phyloP scores from a whole-genome alignment of 2,113 vertebrate genomes.

The Ranitomeya imitator region DNA sequence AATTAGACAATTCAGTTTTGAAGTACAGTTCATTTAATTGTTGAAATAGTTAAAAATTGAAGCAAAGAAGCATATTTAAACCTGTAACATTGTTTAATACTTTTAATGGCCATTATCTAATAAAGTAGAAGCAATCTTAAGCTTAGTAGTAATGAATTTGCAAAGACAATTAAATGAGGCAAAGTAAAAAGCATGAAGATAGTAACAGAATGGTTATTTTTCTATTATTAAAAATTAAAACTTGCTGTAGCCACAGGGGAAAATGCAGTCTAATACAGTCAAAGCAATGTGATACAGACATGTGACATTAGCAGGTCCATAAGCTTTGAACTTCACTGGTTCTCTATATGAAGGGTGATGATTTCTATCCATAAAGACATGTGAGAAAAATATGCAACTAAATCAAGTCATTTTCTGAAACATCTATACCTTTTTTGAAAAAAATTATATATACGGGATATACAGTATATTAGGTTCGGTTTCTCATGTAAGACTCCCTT shows the following conservation, averaged over 20 bases:
- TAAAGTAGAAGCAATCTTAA: not conserved
- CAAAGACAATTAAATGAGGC: not conserved
- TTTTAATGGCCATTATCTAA: not conserved
- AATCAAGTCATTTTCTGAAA: not conserved
- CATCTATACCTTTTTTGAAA: not conserved
- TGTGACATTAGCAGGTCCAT: not conserved
- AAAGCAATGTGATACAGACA: not conserved
- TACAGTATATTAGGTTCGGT: no score
- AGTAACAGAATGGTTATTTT: not conserved
- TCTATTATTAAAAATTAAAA: not conserved
- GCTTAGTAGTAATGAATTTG: not conserved
- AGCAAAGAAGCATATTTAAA: conserved; percentile 13
- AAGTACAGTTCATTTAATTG: not conserved
- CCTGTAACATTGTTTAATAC: not conserved
- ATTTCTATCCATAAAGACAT: no score
- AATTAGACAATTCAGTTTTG: not conserved
- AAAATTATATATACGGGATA: no score
- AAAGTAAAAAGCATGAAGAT: not conserved
- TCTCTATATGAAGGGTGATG: not conserved
- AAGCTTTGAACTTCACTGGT: not conserved
- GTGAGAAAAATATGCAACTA: no score
- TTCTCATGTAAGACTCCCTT: no score
- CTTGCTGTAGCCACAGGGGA: not conserved
- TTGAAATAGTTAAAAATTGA: not conserved
- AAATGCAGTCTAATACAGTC: not conserved